Conservation (phyloP, 2,113 vertebrate species). For the Megaleporinus macrocephalus region DNA sequence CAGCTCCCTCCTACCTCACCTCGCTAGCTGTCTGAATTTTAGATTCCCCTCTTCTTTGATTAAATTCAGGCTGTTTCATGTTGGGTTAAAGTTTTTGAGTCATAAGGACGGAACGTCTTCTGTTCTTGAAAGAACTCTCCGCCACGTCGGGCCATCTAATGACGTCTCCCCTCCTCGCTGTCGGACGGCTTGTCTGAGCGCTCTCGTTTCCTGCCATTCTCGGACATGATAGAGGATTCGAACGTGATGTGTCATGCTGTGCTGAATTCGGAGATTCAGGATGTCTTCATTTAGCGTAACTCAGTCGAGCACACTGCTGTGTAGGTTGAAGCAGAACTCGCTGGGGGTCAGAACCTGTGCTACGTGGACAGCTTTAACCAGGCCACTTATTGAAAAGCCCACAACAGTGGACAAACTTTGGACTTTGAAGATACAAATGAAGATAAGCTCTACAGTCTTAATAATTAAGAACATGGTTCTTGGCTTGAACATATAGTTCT, state of each 20-base stretch:
- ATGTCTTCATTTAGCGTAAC: conserved; percentile 24
- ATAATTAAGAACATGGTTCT: too few relatives aligned
- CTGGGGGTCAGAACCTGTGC: conserved; percentile 14
- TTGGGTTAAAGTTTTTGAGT: conserved; percentile 44
- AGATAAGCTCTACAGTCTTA: too few relatives aligned
- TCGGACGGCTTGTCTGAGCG: conserved; percentile 23
- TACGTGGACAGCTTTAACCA: neutral
- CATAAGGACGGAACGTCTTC: conserved; percentile 16
- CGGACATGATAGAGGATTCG: conserved; percentile 30
- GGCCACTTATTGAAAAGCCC: neutral
- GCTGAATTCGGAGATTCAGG: conserved; percentile 12
- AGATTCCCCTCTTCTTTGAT: conserved; percentile 38
- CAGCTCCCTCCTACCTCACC: conserved; percentile 27
- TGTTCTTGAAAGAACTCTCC: conserved; percentile 36
- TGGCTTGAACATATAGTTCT: too few relatives aligned
- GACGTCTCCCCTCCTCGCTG: conserved; percentile 44
- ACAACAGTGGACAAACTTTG: neutral
- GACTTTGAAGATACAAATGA: neutral
- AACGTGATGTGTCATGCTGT: conserved; percentile 31
- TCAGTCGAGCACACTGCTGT: conserved; percentile 4
- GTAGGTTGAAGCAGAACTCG: conserved; percentile 8
- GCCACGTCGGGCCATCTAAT: conserved; percentile 44
- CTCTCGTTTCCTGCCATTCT: conserved; percentile 27
- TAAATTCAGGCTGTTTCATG: conserved; percentile 45
- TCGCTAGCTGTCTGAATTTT: conserved; percentile 36